phyloP scores from a whole-genome alignment of 2,888 invertebrate species.

The Chesias legatella region DNA sequence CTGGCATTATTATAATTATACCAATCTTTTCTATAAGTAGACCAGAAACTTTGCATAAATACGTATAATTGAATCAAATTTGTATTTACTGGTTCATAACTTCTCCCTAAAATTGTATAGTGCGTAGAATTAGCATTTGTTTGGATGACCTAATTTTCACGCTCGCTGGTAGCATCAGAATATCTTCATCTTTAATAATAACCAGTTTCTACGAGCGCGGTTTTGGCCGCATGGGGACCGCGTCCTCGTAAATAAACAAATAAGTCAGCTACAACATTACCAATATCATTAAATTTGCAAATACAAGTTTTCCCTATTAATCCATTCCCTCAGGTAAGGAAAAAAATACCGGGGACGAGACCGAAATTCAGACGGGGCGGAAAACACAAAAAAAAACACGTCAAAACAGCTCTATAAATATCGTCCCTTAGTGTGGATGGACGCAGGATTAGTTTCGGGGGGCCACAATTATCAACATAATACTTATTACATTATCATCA shows the following conservation, averaged over 20 bases:
- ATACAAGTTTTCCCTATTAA: conserved; percentile 26
- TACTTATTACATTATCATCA: no score
- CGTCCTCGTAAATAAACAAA: no score
- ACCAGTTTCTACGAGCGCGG: no score
- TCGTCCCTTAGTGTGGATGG: conserved; percentile 33
- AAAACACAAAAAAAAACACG: conserved; percentile 42
- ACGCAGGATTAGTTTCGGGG: conserved; percentile 12
- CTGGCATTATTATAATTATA: no score
- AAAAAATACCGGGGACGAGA: conserved; percentile 40
- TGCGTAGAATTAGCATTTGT: conserved; percentile 5
- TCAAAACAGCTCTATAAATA: conserved; percentile 63
- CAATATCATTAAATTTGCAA: conserved; percentile 10
- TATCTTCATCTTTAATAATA: no score
- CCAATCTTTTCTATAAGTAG: no score
- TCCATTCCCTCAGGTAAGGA: conserved; percentile 32
- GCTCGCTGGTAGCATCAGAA: no score
- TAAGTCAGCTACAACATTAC: neutral
- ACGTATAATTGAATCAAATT: no score
- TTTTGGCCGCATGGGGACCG: no score
- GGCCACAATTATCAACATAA: neutral
- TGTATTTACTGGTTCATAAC: no score
- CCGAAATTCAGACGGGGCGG: conserved; percentile 43
- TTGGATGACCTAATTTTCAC: conserved; percentile 4
- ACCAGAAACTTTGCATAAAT: no score
- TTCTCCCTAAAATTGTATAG: no score